Base-by-base conservation (phyloP, 2,888 invertebrate genomes). In the Trichogramma dendrolimi region DNA sequence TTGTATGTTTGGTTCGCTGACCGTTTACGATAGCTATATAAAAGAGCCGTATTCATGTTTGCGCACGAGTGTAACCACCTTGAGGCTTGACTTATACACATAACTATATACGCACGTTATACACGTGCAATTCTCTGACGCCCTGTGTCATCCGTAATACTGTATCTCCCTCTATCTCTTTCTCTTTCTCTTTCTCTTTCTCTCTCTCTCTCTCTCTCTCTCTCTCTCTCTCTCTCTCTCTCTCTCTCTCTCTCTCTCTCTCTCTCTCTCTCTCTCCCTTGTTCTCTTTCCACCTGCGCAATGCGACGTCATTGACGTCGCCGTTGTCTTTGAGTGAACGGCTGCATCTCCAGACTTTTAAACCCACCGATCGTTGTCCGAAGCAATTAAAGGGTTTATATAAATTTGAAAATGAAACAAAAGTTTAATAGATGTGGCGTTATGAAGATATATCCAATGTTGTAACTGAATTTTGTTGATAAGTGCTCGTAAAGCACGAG, bases 251-350 rank as follows among this genome's bases (percentile, higher is more conserved):
- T 48, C 40, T 55, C 43, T 58, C 61, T 60, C 43, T 42, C 27
- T 27, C 39, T 6, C 11, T 10, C n/a, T 4, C 52, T 39, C 11
- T 27, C n/a, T 6, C n/a, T 27, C 27, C 27, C 27, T 27, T 27
- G 27, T 27, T 27, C 27, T 27, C 57, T 59, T 63, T 59, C 63
- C 66, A 64, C 64, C 62, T 64, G 66, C 62, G 66, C 62, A 60
- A 57, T 62, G 64, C 66, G 58, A 67, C 60, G 64, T 58, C 62
- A 58, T 55, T 55, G 57, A 58, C 60, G 49, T 58, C 50, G 55
- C 50, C 54, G 41, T 42, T 44, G 27, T 27, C 27, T 27, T 27
- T 27, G 27, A 27, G 27, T 27, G 27, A 27, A 27, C 27, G 27
- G 27, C 27, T 27, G 27, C 3, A 27, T 27, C 27, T 27, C 27